Percentiles rank a stretch among this genome's conserved stretches.
phyloP scores from a whole-genome alignment of 2,113 vertebrate genomes.

The Cavia porcellus region DNA sequence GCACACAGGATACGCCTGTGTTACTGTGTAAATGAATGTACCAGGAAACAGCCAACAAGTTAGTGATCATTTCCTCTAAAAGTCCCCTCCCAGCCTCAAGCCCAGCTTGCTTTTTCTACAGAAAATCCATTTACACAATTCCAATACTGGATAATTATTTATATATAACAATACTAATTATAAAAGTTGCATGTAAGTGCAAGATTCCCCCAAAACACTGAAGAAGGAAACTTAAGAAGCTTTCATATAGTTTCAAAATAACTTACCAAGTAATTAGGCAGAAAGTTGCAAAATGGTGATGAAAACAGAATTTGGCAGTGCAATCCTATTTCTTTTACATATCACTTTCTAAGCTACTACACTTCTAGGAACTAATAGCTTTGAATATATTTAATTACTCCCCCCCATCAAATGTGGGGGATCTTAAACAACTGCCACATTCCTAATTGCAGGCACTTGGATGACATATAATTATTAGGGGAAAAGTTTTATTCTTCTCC shows the following conservation, averaged over 20 bases:
- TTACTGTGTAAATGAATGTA: background rate
- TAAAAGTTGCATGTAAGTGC: constrained; percentile 7
- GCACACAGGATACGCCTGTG: background rate
- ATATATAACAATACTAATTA: background rate
- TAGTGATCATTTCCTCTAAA: constrained; percentile 31
- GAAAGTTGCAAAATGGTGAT: background rate
- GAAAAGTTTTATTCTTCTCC: constrained; percentile 66
- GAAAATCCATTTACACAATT: background rate
- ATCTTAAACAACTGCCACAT: constrained; percentile 78
- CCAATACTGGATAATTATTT: background rate
- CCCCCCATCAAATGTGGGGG: constrained; percentile 19
- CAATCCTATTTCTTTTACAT: constrained; percentile 11
- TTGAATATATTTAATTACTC: background rate
- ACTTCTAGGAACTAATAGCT: constrained; percentile 42
- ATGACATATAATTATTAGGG: constrained; percentile 71
- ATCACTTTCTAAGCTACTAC: background rate
- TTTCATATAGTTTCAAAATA: constrained; percentile 12
- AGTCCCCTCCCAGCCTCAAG: background rate
- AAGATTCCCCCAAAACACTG: background rate
- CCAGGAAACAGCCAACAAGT: constrained; percentile 4
- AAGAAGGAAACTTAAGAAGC: background rate
- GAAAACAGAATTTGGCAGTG: background rate
- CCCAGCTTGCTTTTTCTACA: background rate
- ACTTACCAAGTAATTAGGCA: constrained; percentile 15
- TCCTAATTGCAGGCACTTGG: constrained; percentile 78